Percentiles rank a stretch among this genome's conserved stretches.
These are phyloP conservation scores for Drosophila pectinifera DNA, from an alignment of 1,140 invertebrate species.

Conservation along the genomic window DNA sequence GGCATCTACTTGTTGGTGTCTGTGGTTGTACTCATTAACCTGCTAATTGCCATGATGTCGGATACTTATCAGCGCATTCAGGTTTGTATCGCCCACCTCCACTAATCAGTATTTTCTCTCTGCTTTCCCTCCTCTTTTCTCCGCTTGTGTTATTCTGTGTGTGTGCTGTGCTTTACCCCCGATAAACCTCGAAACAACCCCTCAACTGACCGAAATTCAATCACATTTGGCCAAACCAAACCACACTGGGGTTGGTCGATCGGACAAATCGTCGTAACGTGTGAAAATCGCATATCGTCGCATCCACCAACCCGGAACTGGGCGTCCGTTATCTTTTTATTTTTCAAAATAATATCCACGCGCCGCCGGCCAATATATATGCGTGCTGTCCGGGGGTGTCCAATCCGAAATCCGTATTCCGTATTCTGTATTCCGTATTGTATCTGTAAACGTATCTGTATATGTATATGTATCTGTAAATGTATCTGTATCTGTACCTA, in stretches of 20 bases:
- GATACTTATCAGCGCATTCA: conserved; percentile 99
- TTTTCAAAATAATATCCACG: conserved; percentile 65
- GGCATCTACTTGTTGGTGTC: conserved; percentile 99
- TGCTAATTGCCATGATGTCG: conserved; percentile 99
- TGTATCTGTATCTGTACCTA: conserved; percentile 25
- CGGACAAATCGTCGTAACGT: conserved; percentile 39
- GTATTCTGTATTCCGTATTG: conserved; percentile 55
- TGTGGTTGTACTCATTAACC: conserved; percentile 98
- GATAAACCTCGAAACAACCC: conserved; percentile 28
- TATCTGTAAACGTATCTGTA: conserved; percentile 77
- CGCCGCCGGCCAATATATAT: conserved; percentile 46
- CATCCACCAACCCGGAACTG: conserved; percentile 68
- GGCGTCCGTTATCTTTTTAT: conserved; percentile 84
- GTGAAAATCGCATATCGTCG: conserved; percentile 7
- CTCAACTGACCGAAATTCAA: conserved; percentile 39
- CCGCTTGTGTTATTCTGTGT: conserved; percentile 24
- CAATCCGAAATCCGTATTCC: conserved; percentile 60
- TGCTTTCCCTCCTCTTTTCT: conserved; percentile 35
- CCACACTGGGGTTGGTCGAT: conserved; percentile 61
- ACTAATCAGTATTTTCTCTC: conserved; percentile 73
- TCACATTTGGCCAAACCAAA: background rate
- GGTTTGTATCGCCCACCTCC: conserved; percentile 86
- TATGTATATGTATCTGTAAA: conserved; percentile 19
- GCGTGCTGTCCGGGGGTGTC: conserved; percentile 61
- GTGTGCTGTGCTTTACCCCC: conserved; percentile 23